These are phyloP conservation scores for Spheniscus humboldti DNA, from an alignment of 2,797 vertebrate species.

Conservation along the genomic window DNA sequence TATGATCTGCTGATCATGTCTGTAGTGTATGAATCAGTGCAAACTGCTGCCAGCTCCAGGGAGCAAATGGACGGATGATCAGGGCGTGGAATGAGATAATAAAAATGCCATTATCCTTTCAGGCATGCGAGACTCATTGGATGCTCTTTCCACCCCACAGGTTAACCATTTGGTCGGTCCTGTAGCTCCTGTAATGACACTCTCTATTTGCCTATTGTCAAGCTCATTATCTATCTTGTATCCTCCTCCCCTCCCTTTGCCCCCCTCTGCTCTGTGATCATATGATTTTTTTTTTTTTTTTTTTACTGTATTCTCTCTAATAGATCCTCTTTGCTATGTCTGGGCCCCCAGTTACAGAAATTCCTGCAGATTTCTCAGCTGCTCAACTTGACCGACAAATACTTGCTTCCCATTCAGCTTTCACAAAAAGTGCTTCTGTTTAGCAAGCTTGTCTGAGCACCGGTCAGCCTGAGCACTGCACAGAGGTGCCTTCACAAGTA, in stretches of 20 bases:
- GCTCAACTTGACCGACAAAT: not conserved
- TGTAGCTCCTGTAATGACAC: slow-evolving; percentile 38
- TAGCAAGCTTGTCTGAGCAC: not conserved
- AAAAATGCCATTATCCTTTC: slow-evolving; percentile 68
- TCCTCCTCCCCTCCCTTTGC: slow-evolving; percentile 57
- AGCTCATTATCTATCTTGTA: slow-evolving; percentile 45
- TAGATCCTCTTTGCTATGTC: slow-evolving; percentile 62
- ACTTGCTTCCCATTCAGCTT: not conserved
- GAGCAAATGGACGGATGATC: slow-evolving; percentile 54
- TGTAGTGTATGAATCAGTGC: slow-evolving; percentile 39
- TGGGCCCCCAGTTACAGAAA: not conserved
- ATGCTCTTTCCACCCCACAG: slow-evolving; percentile 70
- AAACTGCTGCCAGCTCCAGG: slow-evolving; percentile 43
- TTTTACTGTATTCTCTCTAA: slow-evolving; percentile 79
- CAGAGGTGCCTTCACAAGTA: not conserved
- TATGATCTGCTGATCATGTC: slow-evolving; percentile 76
- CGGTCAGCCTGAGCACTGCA: not conserved
- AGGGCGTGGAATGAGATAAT: slow-evolving; percentile 63
- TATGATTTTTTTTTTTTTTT: slow-evolving; percentile 54
- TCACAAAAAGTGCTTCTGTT: not conserved
- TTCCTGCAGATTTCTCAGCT: slow-evolving; percentile 17
- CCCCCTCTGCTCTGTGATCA: slow-evolving; percentile 36
- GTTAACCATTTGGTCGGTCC: slow-evolving; percentile 67
- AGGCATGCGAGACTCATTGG: slow-evolving; percentile 48
- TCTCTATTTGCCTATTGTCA: slow-evolving; percentile 56